These are phyloP conservation scores for Channallabes apus DNA, from an alignment of 2,797 vertebrate genomes.

Conservation along the genomic window DNA sequence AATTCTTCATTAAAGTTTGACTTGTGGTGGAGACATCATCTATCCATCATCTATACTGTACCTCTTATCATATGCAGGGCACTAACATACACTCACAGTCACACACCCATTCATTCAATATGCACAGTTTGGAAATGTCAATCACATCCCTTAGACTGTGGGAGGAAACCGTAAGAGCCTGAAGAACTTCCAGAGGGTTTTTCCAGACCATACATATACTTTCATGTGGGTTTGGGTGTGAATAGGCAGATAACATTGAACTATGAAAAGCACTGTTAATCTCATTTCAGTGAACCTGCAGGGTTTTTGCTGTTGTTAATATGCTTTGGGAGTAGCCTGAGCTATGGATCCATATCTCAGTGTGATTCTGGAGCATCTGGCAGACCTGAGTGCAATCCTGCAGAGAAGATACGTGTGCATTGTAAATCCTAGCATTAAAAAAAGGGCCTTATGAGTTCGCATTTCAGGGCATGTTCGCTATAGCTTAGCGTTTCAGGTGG, in stretches of 20 bases:
- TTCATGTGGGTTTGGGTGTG: slow-evolving; percentile 28
- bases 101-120: too few species aligned
- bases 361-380: slow-evolving; percentile 57
- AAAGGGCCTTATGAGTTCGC: slow-evolving; percentile 16
- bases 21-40: not conserved
- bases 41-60: too few species aligned
- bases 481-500: slow-evolving; percentile 30
- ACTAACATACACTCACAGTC: too few species aligned
- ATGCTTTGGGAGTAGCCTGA: slow-evolving; percentile 57
- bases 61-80: too few species aligned
- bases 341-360: slow-evolving; percentile 68
- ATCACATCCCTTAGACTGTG: too few species aligned
- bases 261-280: slow-evolving; percentile 64
- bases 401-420: slow-evolving; percentile 58
- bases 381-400: slow-evolving; percentile 63
- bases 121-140: too few species aligned
- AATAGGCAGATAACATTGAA: slow-evolving; percentile 34
- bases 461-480: slow-evolving; percentile 32
- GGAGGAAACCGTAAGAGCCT: too few species aligned
- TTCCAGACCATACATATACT: not conserved
- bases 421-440: slow-evolving; percentile 57
- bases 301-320: slow-evolving; percentile 53
- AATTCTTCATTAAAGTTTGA: not conserved
- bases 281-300: slow-evolving; percentile 62
- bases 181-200: not conserved